A percentile compares a stretch with the other conserved stretches of the same genome.
Evolutionary conservation across 2,113 vertebrate species (phyloP).

Genomic region (Apteryx mantelli): DNA sequence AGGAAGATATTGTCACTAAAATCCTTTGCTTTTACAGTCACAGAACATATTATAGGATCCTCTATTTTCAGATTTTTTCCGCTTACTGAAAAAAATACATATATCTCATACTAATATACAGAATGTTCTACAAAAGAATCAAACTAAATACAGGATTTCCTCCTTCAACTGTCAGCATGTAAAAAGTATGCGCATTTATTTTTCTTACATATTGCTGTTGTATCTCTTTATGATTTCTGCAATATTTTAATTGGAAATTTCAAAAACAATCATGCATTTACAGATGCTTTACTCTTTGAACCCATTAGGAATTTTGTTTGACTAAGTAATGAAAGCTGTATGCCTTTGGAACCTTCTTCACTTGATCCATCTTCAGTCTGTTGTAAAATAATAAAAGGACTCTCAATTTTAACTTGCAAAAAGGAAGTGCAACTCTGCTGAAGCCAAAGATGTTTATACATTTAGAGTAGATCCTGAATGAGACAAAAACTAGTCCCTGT

Average conservation of each 20-base stretch:
- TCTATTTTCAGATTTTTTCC: neutral
- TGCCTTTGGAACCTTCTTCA: neutral
- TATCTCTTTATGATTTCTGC: neutral
- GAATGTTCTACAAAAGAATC: neutral
- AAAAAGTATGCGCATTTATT: rapidly evolving
- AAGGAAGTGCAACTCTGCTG: neutral
- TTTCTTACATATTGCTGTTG: neutral
- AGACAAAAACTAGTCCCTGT: neutral
- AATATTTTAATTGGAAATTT: neutral
- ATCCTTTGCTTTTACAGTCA: neutral
- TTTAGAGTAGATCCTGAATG: neutral
- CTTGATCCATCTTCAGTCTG: neutral
- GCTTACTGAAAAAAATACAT: neutral
- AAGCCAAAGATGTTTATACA: neutral
- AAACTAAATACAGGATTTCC: neutral
- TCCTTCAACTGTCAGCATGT: neutral
- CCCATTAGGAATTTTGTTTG: rapidly evolving
- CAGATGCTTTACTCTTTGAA: neutral
- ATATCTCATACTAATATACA: neutral
- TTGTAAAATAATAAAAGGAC: neutral
- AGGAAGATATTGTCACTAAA: neutral
- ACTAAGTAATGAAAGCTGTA: neutral
- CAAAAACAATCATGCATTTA: neutral
- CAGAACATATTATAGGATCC: neutral
- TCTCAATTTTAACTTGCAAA: neutral